Conservation (phyloP, 2,888 invertebrate species). For the Phyto melanocephala region DNA sequence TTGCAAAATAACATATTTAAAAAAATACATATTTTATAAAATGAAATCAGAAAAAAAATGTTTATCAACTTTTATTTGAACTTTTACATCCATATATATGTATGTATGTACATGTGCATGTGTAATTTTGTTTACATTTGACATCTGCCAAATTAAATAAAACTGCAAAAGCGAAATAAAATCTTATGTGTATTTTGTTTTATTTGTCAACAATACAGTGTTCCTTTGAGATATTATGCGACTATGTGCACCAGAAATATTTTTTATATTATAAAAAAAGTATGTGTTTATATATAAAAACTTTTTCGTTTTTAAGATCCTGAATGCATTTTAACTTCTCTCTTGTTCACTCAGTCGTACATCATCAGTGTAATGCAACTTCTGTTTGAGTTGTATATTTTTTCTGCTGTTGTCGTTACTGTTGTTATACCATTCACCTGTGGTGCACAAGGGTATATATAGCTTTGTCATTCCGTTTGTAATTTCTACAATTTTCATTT, state of each 20-base stretch:
- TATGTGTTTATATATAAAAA: not conserved
- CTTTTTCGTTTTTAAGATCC: conserved; percentile 35
- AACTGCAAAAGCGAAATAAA: conserved; percentile 8
- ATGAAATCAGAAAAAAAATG: too few relatives aligned
- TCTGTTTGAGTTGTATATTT: conserved; percentile 51
- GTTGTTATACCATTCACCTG: too few relatives aligned
- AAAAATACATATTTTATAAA: too few relatives aligned
- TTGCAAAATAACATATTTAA: too few relatives aligned
- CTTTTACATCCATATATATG: too few relatives aligned
- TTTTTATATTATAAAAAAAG: not conserved
- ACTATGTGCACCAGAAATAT: conserved; percentile 1
- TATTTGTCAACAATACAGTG: conserved; percentile 2
- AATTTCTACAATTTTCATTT: too few relatives aligned
- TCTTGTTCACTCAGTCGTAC: not conserved
- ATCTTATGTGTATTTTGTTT: conserved; percentile 41
- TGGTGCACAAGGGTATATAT: too few relatives aligned
- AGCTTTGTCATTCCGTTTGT: too few relatives aligned
- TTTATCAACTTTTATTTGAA: too few relatives aligned
- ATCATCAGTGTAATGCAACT: conserved; percentile 44
- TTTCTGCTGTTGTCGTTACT: conserved; percentile 11
- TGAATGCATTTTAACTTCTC: conserved; percentile 27
- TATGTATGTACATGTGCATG: not conserved
- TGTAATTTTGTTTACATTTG: conserved; percentile 25
- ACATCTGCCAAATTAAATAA: conserved; percentile 41
- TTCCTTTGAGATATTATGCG: conserved; percentile 27